Conservation (phyloP, 2,113 vertebrate species). For the Petrocephalus zakoni region DNA sequence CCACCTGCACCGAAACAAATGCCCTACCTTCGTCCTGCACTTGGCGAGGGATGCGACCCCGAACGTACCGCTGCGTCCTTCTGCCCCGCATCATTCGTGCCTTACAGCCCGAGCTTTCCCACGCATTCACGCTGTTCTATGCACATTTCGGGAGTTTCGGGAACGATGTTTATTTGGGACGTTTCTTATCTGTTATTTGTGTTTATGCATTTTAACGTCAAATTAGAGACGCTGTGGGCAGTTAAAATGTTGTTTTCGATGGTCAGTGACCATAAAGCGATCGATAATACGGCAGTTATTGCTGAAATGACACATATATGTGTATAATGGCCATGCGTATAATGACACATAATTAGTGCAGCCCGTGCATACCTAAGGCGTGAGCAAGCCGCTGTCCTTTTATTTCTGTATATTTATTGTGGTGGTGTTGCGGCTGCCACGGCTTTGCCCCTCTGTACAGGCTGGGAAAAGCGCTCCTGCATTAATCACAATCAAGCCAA, state of each 20-base stretch:
- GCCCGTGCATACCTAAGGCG: not conserved
- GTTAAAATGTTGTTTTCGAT: not conserved
- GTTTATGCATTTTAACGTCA: not conserved
- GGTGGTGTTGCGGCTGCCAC: not conserved
- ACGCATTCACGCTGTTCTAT: not conserved
- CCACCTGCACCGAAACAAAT: not conserved
- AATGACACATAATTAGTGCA: not conserved
- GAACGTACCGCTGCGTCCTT: not conserved
- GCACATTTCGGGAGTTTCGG: not conserved
- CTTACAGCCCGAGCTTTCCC: not conserved
- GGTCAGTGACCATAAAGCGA: not conserved
- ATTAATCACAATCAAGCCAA: slow-evolving; percentile 61
- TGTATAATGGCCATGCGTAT: not conserved
- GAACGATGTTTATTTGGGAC: not conserved
- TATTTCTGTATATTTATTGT: not conserved
- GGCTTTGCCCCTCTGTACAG: slow-evolving; percentile 27
- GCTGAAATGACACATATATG: not conserved
- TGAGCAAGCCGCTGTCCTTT: not conserved
- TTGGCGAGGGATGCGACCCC: not conserved
- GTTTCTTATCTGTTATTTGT: not conserved
- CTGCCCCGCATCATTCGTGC: not conserved
- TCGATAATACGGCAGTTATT: not conserved
- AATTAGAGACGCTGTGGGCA: not conserved
- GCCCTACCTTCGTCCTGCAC: not conserved
- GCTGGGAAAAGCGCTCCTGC: slow-evolving; percentile 48